A percentile compares a stretch with the other conserved stretches of the same genome.
These are phyloP conservation scores for Callocephalon fimbriatum DNA, from an alignment of 2,113 vertebrate species.

Conservation along the genomic window DNA sequence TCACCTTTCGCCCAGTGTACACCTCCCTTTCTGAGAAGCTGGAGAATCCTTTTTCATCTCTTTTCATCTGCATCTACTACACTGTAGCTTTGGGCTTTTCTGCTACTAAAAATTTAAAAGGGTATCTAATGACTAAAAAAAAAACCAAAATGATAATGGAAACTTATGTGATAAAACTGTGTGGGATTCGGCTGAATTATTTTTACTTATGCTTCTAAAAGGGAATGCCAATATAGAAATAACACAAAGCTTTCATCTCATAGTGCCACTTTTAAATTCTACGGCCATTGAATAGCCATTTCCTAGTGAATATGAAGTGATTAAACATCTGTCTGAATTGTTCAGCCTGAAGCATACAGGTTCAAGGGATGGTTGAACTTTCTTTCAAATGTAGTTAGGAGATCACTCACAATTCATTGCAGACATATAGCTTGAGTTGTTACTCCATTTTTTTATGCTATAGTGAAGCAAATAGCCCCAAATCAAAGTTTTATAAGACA, in stretches of 20 bases:
- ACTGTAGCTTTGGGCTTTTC: constrained; percentile 18
- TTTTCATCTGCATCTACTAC: not conserved
- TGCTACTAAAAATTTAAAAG: constrained; percentile 45
- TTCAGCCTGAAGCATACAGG: constrained; percentile 33
- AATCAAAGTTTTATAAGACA: constrained; percentile 48
- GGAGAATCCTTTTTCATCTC: not conserved
- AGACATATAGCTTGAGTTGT: not conserved
- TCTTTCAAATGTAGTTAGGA: constrained; percentile 18
- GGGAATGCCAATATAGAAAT: constrained; percentile 8
- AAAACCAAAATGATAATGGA: not conserved
- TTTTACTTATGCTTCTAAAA: constrained; percentile 49
- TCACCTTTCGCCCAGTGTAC: constrained; percentile 20
- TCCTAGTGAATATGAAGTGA: constrained; percentile 46
- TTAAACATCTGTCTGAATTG: constrained; percentile 67
- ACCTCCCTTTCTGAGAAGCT: not conserved
- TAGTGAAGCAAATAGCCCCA: constrained; percentile 28
- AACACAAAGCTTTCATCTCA: not conserved
- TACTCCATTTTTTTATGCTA: constrained; percentile 41
- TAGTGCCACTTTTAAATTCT: constrained; percentile 27
- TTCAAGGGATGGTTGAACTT: constrained; percentile 58
- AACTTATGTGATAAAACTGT: constrained; percentile 27
- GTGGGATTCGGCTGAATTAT: constrained; percentile 40
- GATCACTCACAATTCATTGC: constrained; percentile 29
- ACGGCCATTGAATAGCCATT: constrained; percentile 52
- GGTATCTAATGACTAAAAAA: constrained; percentile 21